Evolutionary conservation across 2,888 invertebrate genomes (phyloP).

Genomic region (Andrena haemorrhoa): DNA sequence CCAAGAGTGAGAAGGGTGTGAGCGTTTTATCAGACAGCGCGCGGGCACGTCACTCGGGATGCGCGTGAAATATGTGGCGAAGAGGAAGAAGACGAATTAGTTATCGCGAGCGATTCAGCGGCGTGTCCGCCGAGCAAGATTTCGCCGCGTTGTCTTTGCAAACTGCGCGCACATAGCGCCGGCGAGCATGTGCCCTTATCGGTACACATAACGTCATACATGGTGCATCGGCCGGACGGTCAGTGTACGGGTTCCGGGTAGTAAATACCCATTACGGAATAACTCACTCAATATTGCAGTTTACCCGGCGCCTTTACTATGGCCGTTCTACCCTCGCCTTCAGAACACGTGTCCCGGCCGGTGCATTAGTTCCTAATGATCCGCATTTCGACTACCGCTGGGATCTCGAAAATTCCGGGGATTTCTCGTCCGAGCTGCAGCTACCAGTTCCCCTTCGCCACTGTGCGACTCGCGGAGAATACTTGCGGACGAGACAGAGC

Average conservation of each 20-base stretch:
- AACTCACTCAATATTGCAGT: constrained; percentile 77
- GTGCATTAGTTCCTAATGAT: constrained; percentile 68
- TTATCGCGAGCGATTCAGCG: constrained; percentile 2
- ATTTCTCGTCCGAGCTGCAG: neutral
- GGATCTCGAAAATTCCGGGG: constrained; percentile 23
- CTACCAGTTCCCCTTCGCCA: neutral
- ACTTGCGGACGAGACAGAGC: too few species aligned
- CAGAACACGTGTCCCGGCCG: constrained; percentile 41
- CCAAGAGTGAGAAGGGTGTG: neutral
- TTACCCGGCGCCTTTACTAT: constrained; percentile 66
- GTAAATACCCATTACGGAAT: constrained; percentile 76
- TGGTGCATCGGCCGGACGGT: constrained; percentile 25
- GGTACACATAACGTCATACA: constrained; percentile 34
- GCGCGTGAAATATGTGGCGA: constrained; percentile 6
- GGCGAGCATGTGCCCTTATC: constrained; percentile 28
- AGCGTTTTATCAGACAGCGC: neutral
- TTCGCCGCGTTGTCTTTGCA: constrained; percentile 19
- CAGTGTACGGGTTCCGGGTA: constrained; percentile 30
- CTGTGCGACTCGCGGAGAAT: constrained; percentile 1
- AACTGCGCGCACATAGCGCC: neutral
- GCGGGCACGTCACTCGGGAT: neutral
- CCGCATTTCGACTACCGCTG: constrained; percentile 18
- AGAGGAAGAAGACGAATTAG: constrained; percentile 4
- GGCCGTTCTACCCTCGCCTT: constrained; percentile 30
- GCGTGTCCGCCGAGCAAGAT: neutral